Evolutionary conservation across 2,797 vertebrate genomes (phyloP), one percentile per base, ranked within the genome.

Genomic region (Microctenopoma stevenorrisi): DNA sequence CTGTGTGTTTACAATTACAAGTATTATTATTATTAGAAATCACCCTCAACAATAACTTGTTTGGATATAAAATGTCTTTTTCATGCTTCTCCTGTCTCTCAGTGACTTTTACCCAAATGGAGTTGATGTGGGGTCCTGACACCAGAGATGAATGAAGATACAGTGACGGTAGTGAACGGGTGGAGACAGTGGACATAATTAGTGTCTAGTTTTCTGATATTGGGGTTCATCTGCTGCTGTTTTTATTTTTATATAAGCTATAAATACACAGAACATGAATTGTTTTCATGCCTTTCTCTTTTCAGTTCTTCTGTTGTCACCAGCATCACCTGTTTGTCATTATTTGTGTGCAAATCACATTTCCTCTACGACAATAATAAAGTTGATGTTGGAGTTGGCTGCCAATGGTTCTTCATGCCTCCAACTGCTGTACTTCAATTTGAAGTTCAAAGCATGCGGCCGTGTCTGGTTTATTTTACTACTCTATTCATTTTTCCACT

Each of bases 71-170:
- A 72, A 59, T 12, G 18, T 25, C 12, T 44, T 5, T 40, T 52
- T 25, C 18, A 22, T 56, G 50, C 26, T 52, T 16, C 26, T 48
- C 22, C 25, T 9, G 18, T 61, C 46, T 46, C 28, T 28, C 48
- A 18, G 12, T 55, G 22, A 51, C 46, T 51, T 60, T 73, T 64
- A 30, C 54, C 54, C 49, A 28, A 18, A 33, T 16, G 22, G 15
- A 42, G 53, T 38, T 49, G 54, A 37, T 16, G 33, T 9, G 7
- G 33, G 33, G 33, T 35, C 9, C 9, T 12, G 11, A 12, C 37
- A 38, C 37, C 37, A 12, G 37, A 38, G 37, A 10, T 38, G 37
- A 38, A 11, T 42, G 40, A 42, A 15, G 4, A 14, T 15, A 42
- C 1, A 14, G 40, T 14, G 13, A 4, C 14, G 15, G 40, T 4